Evolutionary conservation across 2,113 vertebrate species (phyloP).

Genomic region (Sitta europaea): DNA sequence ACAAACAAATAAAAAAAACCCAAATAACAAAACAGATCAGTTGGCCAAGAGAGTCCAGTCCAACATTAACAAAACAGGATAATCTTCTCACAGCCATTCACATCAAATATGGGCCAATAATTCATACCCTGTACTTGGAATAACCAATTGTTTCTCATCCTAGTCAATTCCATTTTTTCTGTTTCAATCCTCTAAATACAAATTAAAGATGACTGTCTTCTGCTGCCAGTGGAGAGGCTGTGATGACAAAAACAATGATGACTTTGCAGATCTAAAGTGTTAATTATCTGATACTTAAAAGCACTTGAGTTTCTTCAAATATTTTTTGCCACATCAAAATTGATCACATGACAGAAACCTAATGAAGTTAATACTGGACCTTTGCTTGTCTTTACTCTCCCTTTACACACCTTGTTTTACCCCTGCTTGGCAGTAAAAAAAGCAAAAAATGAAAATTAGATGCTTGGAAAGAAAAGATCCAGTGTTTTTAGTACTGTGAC

Average conservation of each 20-base stretch:
- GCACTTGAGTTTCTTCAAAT: not conserved
- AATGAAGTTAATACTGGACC: not conserved
- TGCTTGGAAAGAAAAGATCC: not conserved
- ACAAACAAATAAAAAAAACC: not conserved
- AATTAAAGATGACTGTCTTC: not conserved
- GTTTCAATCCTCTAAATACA: not conserved
- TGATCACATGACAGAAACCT: not conserved
- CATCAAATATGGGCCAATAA: not conserved
- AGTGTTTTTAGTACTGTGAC: not conserved
- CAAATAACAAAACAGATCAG: not conserved
- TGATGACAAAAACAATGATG: not conserved
- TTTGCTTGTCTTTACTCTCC: not conserved
- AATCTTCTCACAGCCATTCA: not conserved
- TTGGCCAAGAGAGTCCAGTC: not conserved
- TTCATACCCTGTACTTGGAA: not conserved
- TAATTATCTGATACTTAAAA: not conserved
- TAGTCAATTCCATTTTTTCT: not conserved
- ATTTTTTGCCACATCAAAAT: not conserved
- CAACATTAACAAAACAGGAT: not conserved
- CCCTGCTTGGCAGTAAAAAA: not conserved
- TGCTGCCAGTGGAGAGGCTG: not conserved
- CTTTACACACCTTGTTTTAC: not conserved
- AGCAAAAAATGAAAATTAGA: not conserved
- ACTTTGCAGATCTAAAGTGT: not conserved
- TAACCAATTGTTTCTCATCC: not conserved